Percentiles rank a stretch among this genome's conserved stretches.
Evolutionary conservation across 2,888 invertebrate genomes (phyloP).

Genomic region (Tenthredo livida): DNA sequence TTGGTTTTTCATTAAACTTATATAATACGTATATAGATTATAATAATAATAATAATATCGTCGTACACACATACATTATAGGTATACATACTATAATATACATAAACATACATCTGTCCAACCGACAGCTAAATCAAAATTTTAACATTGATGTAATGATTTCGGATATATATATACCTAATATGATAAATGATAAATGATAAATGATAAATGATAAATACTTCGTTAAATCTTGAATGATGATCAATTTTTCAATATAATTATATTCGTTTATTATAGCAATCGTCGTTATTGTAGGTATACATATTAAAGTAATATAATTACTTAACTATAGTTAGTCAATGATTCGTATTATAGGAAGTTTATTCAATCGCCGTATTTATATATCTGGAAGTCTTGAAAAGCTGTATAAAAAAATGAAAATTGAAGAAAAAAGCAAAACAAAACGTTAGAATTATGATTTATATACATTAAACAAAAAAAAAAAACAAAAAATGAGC

Average conservation of each 20-base stretch:
- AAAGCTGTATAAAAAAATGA: background rate
- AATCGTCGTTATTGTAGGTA: background rate
- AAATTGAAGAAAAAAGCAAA: background rate
- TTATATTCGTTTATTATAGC: background rate
- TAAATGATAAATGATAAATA: background rate
- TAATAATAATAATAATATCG: background rate
- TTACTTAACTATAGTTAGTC: background rate
- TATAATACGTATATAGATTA: background rate
- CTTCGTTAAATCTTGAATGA: background rate
- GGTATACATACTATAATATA: no score
- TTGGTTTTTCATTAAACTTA: constrained; percentile 23
- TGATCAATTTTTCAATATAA: background rate
- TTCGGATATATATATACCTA: background rate
- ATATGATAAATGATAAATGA: background rate
- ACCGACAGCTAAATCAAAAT: background rate
- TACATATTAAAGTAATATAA: constrained; percentile 10
- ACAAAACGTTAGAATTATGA: background rate
- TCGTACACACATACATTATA: background rate
- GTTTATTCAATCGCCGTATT: background rate
- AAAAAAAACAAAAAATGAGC: background rate
- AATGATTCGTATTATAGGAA: background rate
- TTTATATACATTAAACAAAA: background rate
- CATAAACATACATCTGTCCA: background rate
- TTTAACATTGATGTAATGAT: background rate
- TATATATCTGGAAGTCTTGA: background rate